Evolutionary conservation across 2,113 vertebrate species (phyloP).

Genomic region (Australoheros scitulus): DNA sequence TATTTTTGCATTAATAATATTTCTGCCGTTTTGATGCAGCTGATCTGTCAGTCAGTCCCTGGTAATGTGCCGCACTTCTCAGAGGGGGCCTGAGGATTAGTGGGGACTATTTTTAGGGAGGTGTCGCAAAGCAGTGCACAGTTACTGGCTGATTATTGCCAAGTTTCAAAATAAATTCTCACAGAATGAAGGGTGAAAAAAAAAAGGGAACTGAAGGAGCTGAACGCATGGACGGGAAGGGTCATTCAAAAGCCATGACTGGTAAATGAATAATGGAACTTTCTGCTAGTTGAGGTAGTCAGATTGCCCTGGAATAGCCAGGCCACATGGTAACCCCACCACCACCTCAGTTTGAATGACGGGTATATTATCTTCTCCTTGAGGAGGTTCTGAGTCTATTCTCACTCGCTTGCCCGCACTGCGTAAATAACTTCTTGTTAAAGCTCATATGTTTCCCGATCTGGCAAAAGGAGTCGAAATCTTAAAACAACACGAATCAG

Average conservation of each 20-base stretch:
- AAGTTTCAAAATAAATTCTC: conserved; percentile 60
- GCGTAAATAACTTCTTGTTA: conserved; percentile 7
- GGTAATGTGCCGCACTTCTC: conserved; percentile 46
- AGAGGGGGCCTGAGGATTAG: conserved; percentile 59
- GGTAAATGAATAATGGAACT: conserved; percentile 15
- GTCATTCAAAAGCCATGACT: conserved; percentile 27
- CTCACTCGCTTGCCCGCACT: not conserved
- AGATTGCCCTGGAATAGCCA: conserved; percentile 29
- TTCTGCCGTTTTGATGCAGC: not conserved
- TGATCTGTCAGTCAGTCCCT: not conserved
- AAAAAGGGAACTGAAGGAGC: not conserved
- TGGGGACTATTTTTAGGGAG: conserved; percentile 77
- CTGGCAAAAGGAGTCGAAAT: no score
- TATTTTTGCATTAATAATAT: not conserved
- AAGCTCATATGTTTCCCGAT: not conserved
- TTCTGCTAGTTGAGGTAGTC: conserved; percentile 19
- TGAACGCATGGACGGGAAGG: not conserved
- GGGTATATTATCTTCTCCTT: conserved; percentile 52
- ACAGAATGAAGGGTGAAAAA: conserved; percentile 37
- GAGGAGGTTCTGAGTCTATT: conserved; percentile 25
- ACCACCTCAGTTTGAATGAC: conserved; percentile 29
- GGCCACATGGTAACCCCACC: not conserved
- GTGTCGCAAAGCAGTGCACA: conserved; percentile 62
- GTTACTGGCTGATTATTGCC: conserved; percentile 42
- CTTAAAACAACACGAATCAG: no score